Evolutionary conservation across 1,140 invertebrate species (phyloP).

Genomic region (Chelonus insularis): DNA sequence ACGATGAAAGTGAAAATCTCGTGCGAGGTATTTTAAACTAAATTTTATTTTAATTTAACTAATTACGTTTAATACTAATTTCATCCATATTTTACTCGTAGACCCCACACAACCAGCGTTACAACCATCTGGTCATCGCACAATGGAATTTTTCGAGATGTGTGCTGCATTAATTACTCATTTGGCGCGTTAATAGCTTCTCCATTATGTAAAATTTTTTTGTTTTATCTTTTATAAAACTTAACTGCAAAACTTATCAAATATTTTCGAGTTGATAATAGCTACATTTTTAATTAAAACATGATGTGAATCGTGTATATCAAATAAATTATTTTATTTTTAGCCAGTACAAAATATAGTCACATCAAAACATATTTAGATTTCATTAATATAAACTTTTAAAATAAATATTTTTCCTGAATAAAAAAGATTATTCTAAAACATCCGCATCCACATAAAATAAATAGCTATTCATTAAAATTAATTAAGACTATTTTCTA

Average conservation of each 20-base stretch:
- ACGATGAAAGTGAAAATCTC: constrained; percentile 71
- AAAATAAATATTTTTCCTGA: too few relatives aligned
- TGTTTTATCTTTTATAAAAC: neutral
- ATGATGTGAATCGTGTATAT: too few relatives aligned
- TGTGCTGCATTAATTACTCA: constrained; percentile 97
- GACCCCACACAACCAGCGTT: constrained; percentile 56
- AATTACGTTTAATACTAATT: too few relatives aligned
- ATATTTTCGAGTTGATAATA: too few relatives aligned
- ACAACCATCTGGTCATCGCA: constrained; percentile 77
- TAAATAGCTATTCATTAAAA: neutral
- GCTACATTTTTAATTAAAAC: too few relatives aligned
- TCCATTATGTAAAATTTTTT: neutral
- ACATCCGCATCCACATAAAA: too few relatives aligned
- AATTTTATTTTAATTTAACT: constrained; percentile 27
- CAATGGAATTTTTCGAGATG: constrained; percentile 99
- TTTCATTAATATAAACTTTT: too few relatives aligned
- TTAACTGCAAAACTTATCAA: too few relatives aligned
- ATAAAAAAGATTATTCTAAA: too few relatives aligned
- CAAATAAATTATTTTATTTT: too few relatives aligned
- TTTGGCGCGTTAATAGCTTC: constrained; percentile 80
- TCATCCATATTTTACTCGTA: constrained; percentile 31
- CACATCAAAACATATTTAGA: too few relatives aligned
- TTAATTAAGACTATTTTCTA: neutral
- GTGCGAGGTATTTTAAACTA: constrained; percentile 58
- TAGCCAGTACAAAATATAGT: too few relatives aligned